A percentile compares a stretch with the other conserved stretches of the same genome.
Evolutionary conservation across 2,113 vertebrate species (phyloP).

Genomic region (Siniperca chuatsi): DNA sequence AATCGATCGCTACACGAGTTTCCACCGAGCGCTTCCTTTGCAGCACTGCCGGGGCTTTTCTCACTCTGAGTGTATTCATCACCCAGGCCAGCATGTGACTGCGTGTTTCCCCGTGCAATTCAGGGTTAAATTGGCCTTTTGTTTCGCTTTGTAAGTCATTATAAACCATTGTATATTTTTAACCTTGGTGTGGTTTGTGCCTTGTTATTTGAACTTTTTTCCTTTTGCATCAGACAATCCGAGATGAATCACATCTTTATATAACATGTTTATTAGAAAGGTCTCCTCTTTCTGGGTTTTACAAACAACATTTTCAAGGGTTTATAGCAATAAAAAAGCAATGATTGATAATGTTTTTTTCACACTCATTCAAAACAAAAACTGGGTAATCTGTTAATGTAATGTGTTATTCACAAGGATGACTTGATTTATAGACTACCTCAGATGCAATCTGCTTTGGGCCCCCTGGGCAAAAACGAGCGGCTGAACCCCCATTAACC

Average conservation of each 20-base stretch:
- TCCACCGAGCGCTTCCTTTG: conserved; percentile 34
- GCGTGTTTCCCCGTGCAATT: background rate
- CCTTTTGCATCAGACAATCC: too few species aligned
- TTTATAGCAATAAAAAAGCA: background rate
- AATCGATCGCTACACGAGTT: conserved; percentile 79
- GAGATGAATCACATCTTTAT: background rate
- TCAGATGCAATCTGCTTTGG: background rate
- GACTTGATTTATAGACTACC: background rate
- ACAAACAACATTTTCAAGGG: background rate
- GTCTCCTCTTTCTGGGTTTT: background rate
- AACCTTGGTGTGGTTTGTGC: background rate
- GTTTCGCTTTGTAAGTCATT: background rate
- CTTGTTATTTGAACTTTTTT: background rate
- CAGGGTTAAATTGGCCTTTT: background rate
- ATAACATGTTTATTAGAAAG: background rate
- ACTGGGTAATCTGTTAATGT: too few species aligned
- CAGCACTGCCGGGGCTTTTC: conserved; percentile 6
- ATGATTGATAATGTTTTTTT: background rate
- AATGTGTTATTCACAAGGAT: background rate
- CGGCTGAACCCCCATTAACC: too few species aligned
- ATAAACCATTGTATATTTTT: background rate
- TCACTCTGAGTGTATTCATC: background rate
- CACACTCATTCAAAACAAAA: background rate
- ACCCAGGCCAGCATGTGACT: conserved; percentile 29
- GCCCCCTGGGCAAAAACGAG: too few species aligned